A percentile compares a stretch with the other conserved stretches of the same genome.
Conservation (phyloP, 2,113 vertebrate genomes). For the Trichechus manatus region DNA sequence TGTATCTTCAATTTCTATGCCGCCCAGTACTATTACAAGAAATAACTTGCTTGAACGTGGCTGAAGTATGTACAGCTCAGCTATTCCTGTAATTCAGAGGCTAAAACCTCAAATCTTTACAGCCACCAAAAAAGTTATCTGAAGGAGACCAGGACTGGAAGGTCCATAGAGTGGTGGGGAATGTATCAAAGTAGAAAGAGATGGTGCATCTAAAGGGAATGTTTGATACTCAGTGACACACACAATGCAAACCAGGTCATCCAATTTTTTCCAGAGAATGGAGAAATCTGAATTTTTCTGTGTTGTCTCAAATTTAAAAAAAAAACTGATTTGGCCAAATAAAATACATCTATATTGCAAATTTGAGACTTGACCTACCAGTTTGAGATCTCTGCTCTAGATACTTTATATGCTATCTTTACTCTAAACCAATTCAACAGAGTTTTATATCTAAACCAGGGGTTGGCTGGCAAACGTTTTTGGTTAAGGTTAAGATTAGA, state of each 20-base stretch:
- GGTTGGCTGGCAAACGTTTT: background rate
- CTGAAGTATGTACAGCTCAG: background rate
- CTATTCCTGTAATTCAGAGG: background rate
- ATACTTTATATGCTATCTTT: background rate
- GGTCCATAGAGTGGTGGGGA: background rate
- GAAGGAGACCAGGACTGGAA: background rate
- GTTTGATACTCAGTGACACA: background rate
- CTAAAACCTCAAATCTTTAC: background rate
- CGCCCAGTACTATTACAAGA: background rate
- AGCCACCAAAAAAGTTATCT: background rate
- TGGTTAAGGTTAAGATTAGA: background rate
- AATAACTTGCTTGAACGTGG: background rate
- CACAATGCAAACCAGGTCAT: background rate
- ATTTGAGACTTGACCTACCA: background rate
- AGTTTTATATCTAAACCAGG: background rate
- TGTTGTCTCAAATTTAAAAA: background rate
- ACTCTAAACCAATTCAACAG: conserved; percentile 44
- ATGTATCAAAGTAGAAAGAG: background rate
- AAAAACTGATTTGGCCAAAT: background rate
- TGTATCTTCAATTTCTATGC: conserved; percentile 9
- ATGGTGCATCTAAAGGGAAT: background rate
- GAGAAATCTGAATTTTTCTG: conserved; percentile 15
- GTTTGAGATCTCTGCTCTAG: background rate
- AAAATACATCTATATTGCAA: background rate
- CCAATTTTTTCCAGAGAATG: background rate